Conservation (phyloP, 2,113 vertebrate species). For the Sinocyclocheilus grahami region DNA sequence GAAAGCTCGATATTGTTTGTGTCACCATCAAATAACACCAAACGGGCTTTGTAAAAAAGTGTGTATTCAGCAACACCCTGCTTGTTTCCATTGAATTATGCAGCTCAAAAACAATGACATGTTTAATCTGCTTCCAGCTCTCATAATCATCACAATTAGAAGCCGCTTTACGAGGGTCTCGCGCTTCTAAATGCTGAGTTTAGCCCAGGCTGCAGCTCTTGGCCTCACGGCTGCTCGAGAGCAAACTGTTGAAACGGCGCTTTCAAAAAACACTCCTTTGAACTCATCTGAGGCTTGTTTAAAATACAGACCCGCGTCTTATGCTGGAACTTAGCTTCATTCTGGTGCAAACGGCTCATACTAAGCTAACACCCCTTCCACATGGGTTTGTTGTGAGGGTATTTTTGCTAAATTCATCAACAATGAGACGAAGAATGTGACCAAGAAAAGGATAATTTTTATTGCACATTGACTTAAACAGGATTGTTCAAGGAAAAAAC, state of each 20-base stretch:
- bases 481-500: neutral
- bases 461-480: neutral
- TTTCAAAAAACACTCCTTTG: constrained; percentile 52
- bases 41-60: constrained; percentile 42
- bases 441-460: neutral
- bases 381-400: neutral
- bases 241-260: constrained; percentile 50
- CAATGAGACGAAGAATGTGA: neutral
- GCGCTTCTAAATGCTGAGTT: constrained; percentile 54
- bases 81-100: constrained; percentile 51
- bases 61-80: constrained; percentile 40
- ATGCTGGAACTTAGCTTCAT: constrained; percentile 54
- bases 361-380: constrained; percentile 4
- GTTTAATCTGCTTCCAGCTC: constrained; percentile 62
- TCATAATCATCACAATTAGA: constrained; percentile 63
- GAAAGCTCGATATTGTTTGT: constrained; percentile 35
- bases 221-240: constrained; percentile 40
- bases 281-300: constrained; percentile 60
- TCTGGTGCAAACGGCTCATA: constrained; percentile 42
- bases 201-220: constrained; percentile 50
- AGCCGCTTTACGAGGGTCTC: constrained; percentile 54
- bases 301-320: constrained; percentile 48
- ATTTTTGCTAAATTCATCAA: neutral
- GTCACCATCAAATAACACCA: constrained; percentile 50
- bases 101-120: constrained; percentile 45